Evolutionary conservation across 2,113 vertebrate species (phyloP), one percentile per base, ranked within the genome.

Genomic region (Carassius carassius): DNA sequence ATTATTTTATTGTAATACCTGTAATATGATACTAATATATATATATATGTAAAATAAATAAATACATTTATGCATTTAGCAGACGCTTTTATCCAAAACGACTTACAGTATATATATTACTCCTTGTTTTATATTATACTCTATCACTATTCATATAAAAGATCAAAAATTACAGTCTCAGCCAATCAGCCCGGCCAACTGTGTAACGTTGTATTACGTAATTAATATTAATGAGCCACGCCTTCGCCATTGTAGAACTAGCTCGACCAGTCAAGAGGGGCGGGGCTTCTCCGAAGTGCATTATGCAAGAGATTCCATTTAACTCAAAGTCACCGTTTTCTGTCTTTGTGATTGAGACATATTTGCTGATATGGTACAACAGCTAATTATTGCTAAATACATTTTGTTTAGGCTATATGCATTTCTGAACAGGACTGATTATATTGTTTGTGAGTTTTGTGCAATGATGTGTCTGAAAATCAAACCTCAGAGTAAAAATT

Each of bases 141-240:
- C 29, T 8, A 1, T 32, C 17, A 3, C 35, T 35, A 35, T 2
- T 35, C 0, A 69, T 69, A 35, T 37, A 19, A 70, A 70, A 69
- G 1, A 69, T 8, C 8, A 10, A 37, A 10, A 21, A 11, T 1
- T 2, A 32, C 16, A 10, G 8, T 65, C 4, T 65, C 8, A 69
- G 65, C 65, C 65, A 35, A 69, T 35, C 63, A 67, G 63, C 6
- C 14, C 1, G 8, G 3, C n/a, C 23, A 32, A 47, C 12, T 23
- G 6, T n/a, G 37, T n/a, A 41, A 74, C 47, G 74, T 54, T 14
- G 10, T 23, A 32, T 54, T 29, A 32, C n/a, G 7, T 29, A 51
- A 29, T 76, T 29, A 76, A 76, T 76, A 76, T 76, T 76, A 47
- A 81, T 32, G 62, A 47, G 8, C 16, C 5, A 13, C 7, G n/a